Evolutionary conservation across 2,888 invertebrate species (phyloP).

Genomic region (Encarsia formosa): DNA sequence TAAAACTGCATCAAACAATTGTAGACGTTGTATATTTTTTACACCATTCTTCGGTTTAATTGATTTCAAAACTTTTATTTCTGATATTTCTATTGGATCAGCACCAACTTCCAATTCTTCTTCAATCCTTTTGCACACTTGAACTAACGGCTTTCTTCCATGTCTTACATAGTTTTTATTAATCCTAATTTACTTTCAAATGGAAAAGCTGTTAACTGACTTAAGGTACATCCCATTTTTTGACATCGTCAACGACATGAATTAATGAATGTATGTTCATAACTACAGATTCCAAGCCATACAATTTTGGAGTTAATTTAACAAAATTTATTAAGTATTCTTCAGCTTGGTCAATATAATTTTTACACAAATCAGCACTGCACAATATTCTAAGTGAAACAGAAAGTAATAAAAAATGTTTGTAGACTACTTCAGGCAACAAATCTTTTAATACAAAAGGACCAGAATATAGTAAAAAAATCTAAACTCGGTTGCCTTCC

Average conservation of each 20-base stretch:
- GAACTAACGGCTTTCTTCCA: not conserved
- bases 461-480: not conserved
- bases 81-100: no score
- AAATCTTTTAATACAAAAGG: not conserved
- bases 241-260: not conserved
- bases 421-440: not conserved
- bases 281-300: not conserved
- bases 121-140: not conserved
- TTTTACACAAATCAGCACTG: not conserved
- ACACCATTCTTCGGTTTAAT: no score
- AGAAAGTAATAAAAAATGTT: not conserved
- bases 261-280: not conserved
- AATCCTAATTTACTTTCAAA: not conserved
- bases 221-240: no score
- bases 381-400: not conserved
- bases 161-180: not conserved
- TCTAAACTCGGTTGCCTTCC: slow-evolving; percentile 29
- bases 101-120: not conserved
- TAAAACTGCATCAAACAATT: no score
- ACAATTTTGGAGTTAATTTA: not conserved
- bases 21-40: no score
- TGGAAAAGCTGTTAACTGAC: not conserved
- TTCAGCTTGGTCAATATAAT: not conserved
- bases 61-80: no score
- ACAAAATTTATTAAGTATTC: not conserved